These are phyloP conservation scores for Ctenomys sociabilis DNA, from an alignment of 2,113 vertebrate genomes.

Conservation along the genomic window DNA sequence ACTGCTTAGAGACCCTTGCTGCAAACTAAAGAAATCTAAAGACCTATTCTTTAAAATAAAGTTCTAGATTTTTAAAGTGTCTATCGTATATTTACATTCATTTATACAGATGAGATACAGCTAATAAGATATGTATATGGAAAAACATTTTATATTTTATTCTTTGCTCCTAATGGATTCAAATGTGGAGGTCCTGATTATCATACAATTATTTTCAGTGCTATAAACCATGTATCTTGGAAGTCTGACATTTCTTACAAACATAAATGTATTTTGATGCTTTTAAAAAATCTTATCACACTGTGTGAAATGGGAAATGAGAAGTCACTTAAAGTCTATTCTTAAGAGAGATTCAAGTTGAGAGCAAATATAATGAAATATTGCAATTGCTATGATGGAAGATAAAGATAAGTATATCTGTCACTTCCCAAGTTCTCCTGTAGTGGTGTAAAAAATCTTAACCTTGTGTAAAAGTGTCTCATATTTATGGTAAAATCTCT, in stretches of 20 bases:
- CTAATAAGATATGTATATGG: not conserved
- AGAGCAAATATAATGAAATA: conserved; percentile 6
- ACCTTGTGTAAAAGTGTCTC: conserved; percentile 43
- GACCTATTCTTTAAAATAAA: not conserved
- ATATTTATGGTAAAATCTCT: conserved; percentile 37
- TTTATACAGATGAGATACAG: not conserved
- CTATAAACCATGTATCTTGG: not conserved
- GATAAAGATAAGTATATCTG: conserved; percentile 38
- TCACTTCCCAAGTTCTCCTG: conserved; percentile 68
- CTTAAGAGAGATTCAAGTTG: not conserved
- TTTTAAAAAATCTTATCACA: conserved; percentile 40
- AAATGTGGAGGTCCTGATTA: not conserved
- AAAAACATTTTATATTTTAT: not conserved
- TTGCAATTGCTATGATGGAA: conserved; percentile 42
- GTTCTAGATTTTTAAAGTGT: not conserved
- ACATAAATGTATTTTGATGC: not conserved
- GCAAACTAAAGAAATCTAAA: not conserved
- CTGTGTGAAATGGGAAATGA: not conserved
- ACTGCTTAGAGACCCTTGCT: not conserved
- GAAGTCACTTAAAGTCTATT: conserved; percentile 31
- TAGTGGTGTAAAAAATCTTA: conserved; percentile 54
- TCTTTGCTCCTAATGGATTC: not conserved
- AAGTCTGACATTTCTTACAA: not conserved
- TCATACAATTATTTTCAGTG: not conserved
- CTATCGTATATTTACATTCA: not conserved